Evolutionary conservation across 2,797 vertebrate genomes (phyloP).

Genomic region (Gambelia wislizenii): DNA sequence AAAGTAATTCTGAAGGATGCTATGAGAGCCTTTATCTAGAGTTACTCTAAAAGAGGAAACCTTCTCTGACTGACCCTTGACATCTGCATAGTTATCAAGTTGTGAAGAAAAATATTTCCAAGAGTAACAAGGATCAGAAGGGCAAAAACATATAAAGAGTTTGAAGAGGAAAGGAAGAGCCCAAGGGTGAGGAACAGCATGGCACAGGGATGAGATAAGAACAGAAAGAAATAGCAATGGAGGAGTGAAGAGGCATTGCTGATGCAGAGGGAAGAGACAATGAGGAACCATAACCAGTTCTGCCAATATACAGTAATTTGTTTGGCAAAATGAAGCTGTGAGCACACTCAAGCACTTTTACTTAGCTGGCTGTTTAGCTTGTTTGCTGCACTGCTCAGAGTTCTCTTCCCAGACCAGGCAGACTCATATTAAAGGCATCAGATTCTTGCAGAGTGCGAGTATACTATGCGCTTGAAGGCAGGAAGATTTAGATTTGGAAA

Average conservation of each 20-base stretch:
- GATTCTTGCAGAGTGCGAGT: fast-evolving
- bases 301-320: neutral
- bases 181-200: neutral
- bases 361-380: neutral
- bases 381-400: neutral
- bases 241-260: neutral
- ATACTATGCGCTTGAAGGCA: neutral
- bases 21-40: neutral
- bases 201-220: slow-evolving; percentile 17
- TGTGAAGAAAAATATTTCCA: slow-evolving; percentile 15
- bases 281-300: neutral
- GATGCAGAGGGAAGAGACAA: neutral
- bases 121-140: neutral
- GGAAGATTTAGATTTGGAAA: neutral
- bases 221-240: neutral
- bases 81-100: slow-evolving; percentile 19
- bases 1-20: neutral
- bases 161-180: neutral
- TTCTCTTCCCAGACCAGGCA: neutral
- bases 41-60: neutral
- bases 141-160: neutral
- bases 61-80: slow-evolving; percentile 28
- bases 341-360: slow-evolving; percentile 2
- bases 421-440: neutral
- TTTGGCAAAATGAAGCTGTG: slow-evolving; percentile 44